Base-by-base conservation (phyloP, 1,140 invertebrate species). In the Archivesica marissinica region DNA sequence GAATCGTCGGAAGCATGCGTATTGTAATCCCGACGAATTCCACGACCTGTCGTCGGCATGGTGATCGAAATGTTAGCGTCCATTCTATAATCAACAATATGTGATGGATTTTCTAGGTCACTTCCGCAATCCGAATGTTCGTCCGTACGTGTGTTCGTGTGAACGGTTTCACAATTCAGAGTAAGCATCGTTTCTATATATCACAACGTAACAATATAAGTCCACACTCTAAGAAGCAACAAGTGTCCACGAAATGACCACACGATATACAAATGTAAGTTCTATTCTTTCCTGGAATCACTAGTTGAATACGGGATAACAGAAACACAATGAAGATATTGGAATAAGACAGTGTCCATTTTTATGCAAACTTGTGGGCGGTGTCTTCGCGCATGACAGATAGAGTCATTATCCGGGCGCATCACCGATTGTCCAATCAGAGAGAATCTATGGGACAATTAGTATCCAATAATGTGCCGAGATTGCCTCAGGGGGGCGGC, bases 321-420 rank as follows among this genome's bases (percentile, higher is more conserved):
- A 44, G 25, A 44, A 44, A 28, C 30, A 25, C 33, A 59, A 64
- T 64, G 59, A 64, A 25, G 44, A 80, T 66, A 66, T 41, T 61
- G 9, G 6, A 39, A 38, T 35, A 20, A 13, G 1, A 30, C 28
- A 50, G 35, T 52, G 25, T 33, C 68, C 52, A 83, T 83, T 83
- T 83, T 83, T 83, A 83, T 83, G 66, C 54, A 83, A 74, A 83
- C 20, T 56, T 47, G 20, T 47, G 66, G 80, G 80, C 80, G 80
- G 68, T 41, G 35, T 30, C n/a, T 28, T 25, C 44, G 50, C 66
- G 66, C 68, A 74, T 72, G 50, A 54, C 68, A 59, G 50, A 56
- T 35, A 41, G 41, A 41, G 47, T 13, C 25, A 28, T 83, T 83
- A 64, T 41, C 50, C 79, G 59, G 30, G 80, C 50, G 66, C 50